These are phyloP conservation scores for Agriopis aurantiaria DNA, from an alignment of 2,888 invertebrate species.

Conservation along the genomic window DNA sequence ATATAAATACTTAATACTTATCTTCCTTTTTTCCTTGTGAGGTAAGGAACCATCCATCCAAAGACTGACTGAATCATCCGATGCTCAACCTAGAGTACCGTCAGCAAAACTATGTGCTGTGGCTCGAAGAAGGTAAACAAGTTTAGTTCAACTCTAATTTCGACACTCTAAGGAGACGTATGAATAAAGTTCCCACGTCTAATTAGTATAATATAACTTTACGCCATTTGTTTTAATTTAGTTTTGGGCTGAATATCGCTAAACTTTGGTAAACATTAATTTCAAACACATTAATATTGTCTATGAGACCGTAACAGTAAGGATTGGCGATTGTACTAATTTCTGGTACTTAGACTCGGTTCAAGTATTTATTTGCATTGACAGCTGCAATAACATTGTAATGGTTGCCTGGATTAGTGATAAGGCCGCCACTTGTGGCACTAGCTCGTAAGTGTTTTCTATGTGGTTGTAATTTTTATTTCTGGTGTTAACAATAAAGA, in stretches of 20 bases:
- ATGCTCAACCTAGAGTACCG: slow-evolving; percentile 1
- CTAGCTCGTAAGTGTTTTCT: too few species aligned
- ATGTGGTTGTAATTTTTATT: too few species aligned
- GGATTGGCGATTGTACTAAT: slow-evolving; percentile 21
- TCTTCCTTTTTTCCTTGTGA: too few species aligned
- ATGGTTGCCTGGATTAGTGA: too few species aligned
- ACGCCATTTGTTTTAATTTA: slow-evolving; percentile 77
- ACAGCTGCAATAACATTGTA: too few species aligned
- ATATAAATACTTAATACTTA: too few species aligned
- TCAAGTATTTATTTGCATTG: too few species aligned
- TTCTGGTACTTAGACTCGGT: too few species aligned
- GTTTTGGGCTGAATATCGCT: slow-evolving; percentile 54
- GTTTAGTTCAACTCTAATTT: slow-evolving; percentile 79
- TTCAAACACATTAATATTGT: slow-evolving; percentile 44
- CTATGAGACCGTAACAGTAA: slow-evolving; percentile 39
- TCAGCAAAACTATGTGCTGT: slow-evolving; percentile 1
- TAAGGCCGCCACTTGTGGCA: too few species aligned
- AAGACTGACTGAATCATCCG: too few species aligned
- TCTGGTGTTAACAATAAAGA: too few species aligned
- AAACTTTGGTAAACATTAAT: slow-evolving; percentile 47
- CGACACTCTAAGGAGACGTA: slow-evolving; percentile 71
- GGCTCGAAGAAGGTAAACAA: slow-evolving; percentile 74
- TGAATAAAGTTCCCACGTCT: slow-evolving; percentile 66
- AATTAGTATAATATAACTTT: slow-evolving; percentile 75
- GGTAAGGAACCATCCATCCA: too few species aligned